A percentile compares a stretch with the other conserved stretches of the same genome.
These are phyloP conservation scores for Callopanchax toddi DNA, from an alignment of 2,113 vertebrate species.

Conservation along the genomic window DNA sequence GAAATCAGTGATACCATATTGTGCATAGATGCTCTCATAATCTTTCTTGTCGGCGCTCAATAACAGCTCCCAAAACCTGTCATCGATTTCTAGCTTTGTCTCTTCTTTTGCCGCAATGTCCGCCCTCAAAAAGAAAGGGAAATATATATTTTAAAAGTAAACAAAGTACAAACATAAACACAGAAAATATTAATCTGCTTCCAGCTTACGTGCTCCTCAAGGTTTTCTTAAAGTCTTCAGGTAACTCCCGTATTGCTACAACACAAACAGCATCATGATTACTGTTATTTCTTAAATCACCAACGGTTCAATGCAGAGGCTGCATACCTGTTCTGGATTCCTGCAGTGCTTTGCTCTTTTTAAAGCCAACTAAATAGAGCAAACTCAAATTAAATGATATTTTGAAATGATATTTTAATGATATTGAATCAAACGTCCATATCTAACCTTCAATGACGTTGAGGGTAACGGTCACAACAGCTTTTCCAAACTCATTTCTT, in stretches of 20 bases:
- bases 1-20: slow-evolving; percentile 87
- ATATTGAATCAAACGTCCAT: neutral
- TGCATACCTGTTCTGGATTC: slow-evolving; percentile 70
- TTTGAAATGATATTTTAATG: too few species aligned
- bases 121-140: slow-evolving; percentile 35
- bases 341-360: slow-evolving; percentile 80
- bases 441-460: slow-evolving; percentile 85
- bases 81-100: slow-evolving; percentile 67
- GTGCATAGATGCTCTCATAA: slow-evolving; percentile 86
- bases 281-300: neutral
- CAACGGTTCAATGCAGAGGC: neutral
- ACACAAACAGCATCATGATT: slow-evolving; percentile 2
- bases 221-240: slow-evolving; percentile 72
- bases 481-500: slow-evolving; percentile 85
- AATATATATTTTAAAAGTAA: neutral
- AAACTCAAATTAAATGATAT: neutral
- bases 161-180: neutral
- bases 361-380: slow-evolving; percentile 83
- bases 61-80: slow-evolving; percentile 86
- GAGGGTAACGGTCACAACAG: slow-evolving; percentile 80
- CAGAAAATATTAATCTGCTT: neutral
- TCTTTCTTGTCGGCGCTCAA: slow-evolving; percentile 85
- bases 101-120: slow-evolving; percentile 31
- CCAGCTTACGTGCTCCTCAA: slow-evolving; percentile 59
- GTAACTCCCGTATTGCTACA: slow-evolving; percentile 63